These are phyloP conservation scores for Boloria selene DNA, from an alignment of 2,888 invertebrate species.

Conservation along the genomic window DNA sequence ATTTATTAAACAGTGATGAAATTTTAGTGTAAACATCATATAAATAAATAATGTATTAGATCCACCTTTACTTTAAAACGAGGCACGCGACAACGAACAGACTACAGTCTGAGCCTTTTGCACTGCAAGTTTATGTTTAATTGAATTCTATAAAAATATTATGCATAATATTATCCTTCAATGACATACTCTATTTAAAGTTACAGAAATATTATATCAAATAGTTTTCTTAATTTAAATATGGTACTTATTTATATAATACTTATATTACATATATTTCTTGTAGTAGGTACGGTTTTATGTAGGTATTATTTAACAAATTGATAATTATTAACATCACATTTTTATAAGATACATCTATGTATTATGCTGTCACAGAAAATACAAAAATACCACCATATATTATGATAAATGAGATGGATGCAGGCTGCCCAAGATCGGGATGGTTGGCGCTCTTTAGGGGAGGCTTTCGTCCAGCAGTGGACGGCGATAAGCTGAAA, in stretches of 20 bases:
- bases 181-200: constrained; percentile 32
- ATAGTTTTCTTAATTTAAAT: too few relatives aligned
- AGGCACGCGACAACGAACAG: constrained; percentile 62
- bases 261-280: too few relatives aligned
- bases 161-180: constrained; percentile 50
- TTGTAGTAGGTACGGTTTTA: too few relatives aligned
- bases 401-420: too few relatives aligned
- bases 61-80: constrained; percentile 43
- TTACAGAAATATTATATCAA: neutral
- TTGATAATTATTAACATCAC: too few relatives aligned
- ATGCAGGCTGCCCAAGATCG: too few relatives aligned
- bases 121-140: constrained; percentile 52
- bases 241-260: too few relatives aligned
- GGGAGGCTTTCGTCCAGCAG: too few relatives aligned
- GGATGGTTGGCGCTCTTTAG: too few relatives aligned
- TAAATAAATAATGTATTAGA: constrained; percentile 15
- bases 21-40: neutral
- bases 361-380: neutral
- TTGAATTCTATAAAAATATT: constrained; percentile 23
- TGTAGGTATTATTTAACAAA: too few relatives aligned
- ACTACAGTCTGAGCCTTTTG: constrained; percentile 52
- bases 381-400: neutral
- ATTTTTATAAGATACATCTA: too few relatives aligned
- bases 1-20: constrained; percentile 6
- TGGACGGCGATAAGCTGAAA: too few relatives aligned